Conservation (phyloP, 1,140 invertebrate genomes). For the Octopus sinensis region DNA sequence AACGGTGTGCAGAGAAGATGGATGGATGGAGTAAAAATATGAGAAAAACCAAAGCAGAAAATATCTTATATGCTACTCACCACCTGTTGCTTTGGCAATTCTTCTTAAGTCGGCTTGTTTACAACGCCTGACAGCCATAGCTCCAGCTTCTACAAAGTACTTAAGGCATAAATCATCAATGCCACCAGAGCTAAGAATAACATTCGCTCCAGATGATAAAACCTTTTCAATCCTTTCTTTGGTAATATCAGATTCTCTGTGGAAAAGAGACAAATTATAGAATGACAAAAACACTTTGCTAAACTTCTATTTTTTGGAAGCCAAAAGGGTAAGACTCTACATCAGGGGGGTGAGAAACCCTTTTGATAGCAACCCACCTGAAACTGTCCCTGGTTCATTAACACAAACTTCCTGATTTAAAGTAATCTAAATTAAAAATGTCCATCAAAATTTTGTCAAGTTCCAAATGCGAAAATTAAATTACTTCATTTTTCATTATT, state of each 20-base stretch:
- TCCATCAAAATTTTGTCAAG: too few species aligned
- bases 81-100: slow-evolving; percentile 98
- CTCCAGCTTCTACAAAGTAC: slow-evolving; percentile 95
- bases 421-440: too few species aligned
- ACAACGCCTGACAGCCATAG: slow-evolving; percentile 94
- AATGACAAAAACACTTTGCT: neutral
- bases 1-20: too few species aligned
- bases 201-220: slow-evolving; percentile 88
- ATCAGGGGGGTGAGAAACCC: too few species aligned
- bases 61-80: slow-evolving; percentile 36
- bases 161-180: slow-evolving; percentile 99
- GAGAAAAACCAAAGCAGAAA: too few species aligned
- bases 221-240: slow-evolving; percentile 98
- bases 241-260: slow-evolving; percentile 90
- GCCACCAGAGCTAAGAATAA: slow-evolving; percentile 90
- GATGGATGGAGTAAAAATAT: too few species aligned
- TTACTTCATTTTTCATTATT: too few species aligned
- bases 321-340: neutral
- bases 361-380: too few species aligned
- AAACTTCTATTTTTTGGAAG: neutral
- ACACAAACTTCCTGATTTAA: too few species aligned
- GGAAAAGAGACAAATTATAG: slow-evolving; percentile 6
- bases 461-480: too few species aligned
- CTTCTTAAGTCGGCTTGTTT: slow-evolving; percentile 91
- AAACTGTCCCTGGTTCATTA: too few species aligned